phyloP scores from a whole-genome alignment of 1,140 invertebrate species.

The Ceratina australensis region DNA sequence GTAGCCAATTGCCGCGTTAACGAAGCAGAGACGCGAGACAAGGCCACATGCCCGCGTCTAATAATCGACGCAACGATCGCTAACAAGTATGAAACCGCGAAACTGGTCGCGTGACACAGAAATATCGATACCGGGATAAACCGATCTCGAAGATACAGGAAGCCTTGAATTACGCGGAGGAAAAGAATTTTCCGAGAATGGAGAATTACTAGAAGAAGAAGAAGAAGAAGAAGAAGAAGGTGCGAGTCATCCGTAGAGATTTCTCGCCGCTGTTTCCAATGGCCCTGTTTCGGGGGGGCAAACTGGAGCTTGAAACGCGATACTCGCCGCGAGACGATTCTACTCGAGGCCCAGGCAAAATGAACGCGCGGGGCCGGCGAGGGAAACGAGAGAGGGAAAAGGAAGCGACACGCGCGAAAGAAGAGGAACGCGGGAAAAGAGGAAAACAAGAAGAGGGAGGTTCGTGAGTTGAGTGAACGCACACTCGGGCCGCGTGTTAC shows the following conservation, averaged over 20 bases:
- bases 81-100: slow-evolving; percentile 13
- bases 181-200: too few species aligned
- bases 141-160: neutral
- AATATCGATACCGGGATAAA: neutral
- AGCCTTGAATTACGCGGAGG: too few species aligned
- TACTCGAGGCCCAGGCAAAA: slow-evolving; percentile 53
- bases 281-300: slow-evolving; percentile 38
- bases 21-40: neutral
- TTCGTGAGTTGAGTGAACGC: slow-evolving; percentile 47
- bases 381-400: slow-evolving; percentile 47
- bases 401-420: slow-evolving; percentile 39
- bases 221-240: too few species aligned
- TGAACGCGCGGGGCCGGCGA: slow-evolving; percentile 31
- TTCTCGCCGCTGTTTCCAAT: slow-evolving; percentile 23
- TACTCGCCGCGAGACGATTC: slow-evolving; percentile 55
- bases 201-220: too few species aligned
- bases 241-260: neutral
- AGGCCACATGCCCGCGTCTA: slow-evolving; percentile 24
- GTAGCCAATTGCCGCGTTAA: slow-evolving; percentile 23
- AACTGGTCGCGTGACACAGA: neutral
- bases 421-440: slow-evolving; percentile 44
- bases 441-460: slow-evolving; percentile 47
- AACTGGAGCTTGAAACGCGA: slow-evolving; percentile 73
- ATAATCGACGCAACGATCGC: slow-evolving; percentile 32
- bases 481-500: slow-evolving; percentile 12